A percentile compares a stretch with the other conserved stretches of the same genome.
Conservation (phyloP, 2,888 invertebrate genomes). For the Agrochola macilenta region DNA sequence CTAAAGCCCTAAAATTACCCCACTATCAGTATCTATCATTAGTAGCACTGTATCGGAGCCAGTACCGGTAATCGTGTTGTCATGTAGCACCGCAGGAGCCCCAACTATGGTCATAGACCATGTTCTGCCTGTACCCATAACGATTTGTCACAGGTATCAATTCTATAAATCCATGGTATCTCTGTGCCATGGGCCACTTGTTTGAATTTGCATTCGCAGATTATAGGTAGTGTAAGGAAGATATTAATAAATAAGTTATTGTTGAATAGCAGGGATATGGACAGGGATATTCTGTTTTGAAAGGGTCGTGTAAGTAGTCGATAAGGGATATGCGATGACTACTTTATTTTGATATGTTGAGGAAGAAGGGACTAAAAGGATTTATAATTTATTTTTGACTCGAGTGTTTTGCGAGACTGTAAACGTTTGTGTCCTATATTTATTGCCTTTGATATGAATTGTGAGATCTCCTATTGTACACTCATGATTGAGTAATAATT, state of each 20-base stretch:
- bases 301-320: not conserved
- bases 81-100: conserved; percentile 83
- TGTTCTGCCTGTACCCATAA: conserved; percentile 70
- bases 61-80: conserved; percentile 80
- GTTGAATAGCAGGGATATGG: conserved; percentile 10
- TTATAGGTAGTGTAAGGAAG: conserved; percentile 43
- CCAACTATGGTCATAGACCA: conserved; percentile 76
- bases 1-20: conserved; percentile 21
- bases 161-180: conserved; percentile 65
- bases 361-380: too few species aligned
- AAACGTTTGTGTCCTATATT: not conserved
- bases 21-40: conserved; percentile 55
- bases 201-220: conserved; percentile 59
- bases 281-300: not conserved
- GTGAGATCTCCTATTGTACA: too few species aligned
- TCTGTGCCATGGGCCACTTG: conserved; percentile 50
- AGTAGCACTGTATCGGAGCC: conserved; percentile 44
- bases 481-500: not conserved
- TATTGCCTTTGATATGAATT: not conserved
- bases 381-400: not conserved
- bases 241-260: conserved; percentile 49
- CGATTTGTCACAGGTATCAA: conserved; percentile 83
- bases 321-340: conserved; percentile 3
- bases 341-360: not conserved
- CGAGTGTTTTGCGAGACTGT: not conserved